A percentile compares a stretch with the other conserved stretches of the same genome.
phyloP scores from a whole-genome alignment of 2,113 vertebrate genomes.

The Myanophis thanlyinensis region DNA sequence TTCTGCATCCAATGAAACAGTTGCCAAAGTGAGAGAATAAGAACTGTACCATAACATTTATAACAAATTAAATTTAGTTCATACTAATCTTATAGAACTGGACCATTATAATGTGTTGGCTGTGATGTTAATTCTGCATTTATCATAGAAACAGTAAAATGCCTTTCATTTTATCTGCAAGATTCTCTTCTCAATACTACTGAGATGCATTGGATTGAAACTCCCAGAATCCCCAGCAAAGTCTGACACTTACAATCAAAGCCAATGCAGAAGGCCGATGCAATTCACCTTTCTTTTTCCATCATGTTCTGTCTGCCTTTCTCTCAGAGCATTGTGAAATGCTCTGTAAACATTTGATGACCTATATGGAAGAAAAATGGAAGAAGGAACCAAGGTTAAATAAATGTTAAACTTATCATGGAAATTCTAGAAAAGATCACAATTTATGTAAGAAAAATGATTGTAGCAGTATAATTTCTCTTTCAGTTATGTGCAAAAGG shows the following conservation, averaged over 20 bases:
- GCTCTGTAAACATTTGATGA: neutral
- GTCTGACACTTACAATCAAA: neutral
- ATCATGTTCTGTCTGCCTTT: neutral
- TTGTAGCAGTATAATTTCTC: neutral
- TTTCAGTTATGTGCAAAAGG: neutral
- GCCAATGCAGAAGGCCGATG: neutral
- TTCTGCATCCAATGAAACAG: neutral
- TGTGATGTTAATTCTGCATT: neutral
- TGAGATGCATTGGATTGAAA: neutral
- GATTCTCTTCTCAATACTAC: neutral
- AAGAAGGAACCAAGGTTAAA: neutral
- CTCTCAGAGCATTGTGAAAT: neutral
- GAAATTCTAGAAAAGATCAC: neutral
- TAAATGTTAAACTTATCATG: neutral
- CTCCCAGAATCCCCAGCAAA: neutral
- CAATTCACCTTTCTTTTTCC: neutral
- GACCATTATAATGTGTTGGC: neutral
- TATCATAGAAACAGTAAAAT: neutral
- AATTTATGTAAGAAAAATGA: neutral
- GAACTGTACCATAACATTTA: neutral
- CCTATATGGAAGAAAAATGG: neutral
- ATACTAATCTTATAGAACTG: neutral
- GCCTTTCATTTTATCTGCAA: neutral
- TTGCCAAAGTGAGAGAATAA: neutral
- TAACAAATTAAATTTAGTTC: neutral